A percentile compares a stretch with the other conserved stretches of the same genome.
Conservation (phyloP, 2,888 invertebrate species). For the Pyrocoelia pectoralis region DNA sequence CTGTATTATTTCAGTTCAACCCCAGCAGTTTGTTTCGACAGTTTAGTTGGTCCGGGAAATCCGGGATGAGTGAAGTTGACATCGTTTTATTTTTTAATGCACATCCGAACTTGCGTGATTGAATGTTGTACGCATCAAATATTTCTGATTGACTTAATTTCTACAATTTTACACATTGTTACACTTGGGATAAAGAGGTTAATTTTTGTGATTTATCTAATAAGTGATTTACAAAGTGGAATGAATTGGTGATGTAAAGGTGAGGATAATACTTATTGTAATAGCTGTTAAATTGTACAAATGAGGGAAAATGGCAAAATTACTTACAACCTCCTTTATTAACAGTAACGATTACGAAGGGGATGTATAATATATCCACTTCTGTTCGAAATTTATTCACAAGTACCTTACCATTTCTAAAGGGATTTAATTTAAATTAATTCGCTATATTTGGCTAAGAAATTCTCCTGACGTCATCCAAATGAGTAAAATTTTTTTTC, state of each 20-base stretch:
- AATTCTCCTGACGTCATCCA: too few relatives aligned
- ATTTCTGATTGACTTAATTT: neutral
- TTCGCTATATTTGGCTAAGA: too few relatives aligned
- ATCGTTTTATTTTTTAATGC: neutral
- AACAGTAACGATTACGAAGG: too few relatives aligned
- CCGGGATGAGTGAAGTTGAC: conserved; percentile 11
- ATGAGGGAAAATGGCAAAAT: neutral
- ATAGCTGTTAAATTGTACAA: neutral
- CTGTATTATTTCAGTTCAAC: conserved; percentile 9
- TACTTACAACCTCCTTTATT: neutral
- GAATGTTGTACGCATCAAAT: neutral
- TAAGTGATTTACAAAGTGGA: neutral
- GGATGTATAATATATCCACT: too few relatives aligned
- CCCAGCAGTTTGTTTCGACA: conserved; percentile 14
- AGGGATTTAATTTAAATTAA: too few relatives aligned
- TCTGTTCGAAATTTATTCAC: too few relatives aligned
- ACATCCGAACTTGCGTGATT: neutral
- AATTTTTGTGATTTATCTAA: neutral
- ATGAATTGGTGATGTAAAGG: neutral
- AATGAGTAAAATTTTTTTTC: too few relatives aligned
- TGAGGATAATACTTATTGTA: neutral
- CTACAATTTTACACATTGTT: neutral
- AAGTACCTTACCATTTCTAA: too few relatives aligned
- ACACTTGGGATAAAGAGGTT: neutral
- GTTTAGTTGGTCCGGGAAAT: conserved; percentile 15